These are phyloP conservation scores for Asarcornis scutulata DNA, from an alignment of 2,113 vertebrate genomes.

Conservation along the genomic window DNA sequence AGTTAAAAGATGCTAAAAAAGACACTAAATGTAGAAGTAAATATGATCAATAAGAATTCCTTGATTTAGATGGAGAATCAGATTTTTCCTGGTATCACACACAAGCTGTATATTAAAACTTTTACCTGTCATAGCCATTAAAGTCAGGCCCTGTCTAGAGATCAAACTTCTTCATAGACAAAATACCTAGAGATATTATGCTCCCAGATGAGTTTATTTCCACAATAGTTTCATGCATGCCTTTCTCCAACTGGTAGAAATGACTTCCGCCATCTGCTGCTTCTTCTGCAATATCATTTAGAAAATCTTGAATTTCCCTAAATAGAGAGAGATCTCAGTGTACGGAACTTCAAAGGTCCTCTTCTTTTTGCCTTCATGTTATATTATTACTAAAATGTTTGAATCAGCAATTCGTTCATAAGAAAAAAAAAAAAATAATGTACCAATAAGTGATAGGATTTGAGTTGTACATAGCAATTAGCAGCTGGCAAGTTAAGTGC, in stretches of 20 bases:
- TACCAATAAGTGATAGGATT: background rate
- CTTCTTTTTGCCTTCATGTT: background rate
- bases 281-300: background rate
- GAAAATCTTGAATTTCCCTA: background rate
- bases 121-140: background rate
- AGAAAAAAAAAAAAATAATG: too few relatives aligned
- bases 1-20: background rate
- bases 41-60: too few relatives aligned
- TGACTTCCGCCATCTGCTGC: background rate
- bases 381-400: background rate
- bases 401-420: background rate
- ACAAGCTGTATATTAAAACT: background rate
- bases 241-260: background rate
- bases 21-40: too few relatives aligned
- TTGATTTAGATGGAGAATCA: background rate
- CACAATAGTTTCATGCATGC: background rate
- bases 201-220: background rate
- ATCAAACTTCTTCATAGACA: background rate
- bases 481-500: background rate
- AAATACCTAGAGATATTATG: background rate
- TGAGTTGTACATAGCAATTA: background rate
- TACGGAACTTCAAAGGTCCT: background rate
- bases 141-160: background rate
- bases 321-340: background rate
- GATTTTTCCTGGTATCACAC: background rate